Base-by-base conservation (phyloP, 2,797 vertebrate species). In the Leucoraja ocellata region DNA sequence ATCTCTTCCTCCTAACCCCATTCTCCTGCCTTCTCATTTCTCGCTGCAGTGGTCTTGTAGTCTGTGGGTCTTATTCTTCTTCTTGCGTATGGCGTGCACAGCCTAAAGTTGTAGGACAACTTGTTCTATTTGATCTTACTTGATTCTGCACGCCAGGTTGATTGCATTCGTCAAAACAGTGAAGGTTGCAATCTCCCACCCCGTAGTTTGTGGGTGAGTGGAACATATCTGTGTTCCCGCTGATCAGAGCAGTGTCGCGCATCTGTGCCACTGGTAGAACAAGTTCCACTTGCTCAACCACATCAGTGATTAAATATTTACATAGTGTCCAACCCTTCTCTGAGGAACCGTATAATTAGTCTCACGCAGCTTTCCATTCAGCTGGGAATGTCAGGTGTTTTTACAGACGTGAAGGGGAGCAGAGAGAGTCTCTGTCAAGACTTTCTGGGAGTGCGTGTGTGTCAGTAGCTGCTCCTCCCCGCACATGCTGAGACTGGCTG, bases 231-330 rank as follows among this genome's bases (percentile, higher is more conserved):
- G 8, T 74, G 23, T 16, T 54, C 71, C 90, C 32, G 73, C 65
- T 92, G 71, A 92, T 58, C 71, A 54, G 68, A 92, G 36, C n/a
- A 39, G 8, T n/a, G 8, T 18, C 54, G 73, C 11, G 8, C 76
- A 13, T 92, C 39, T 76, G n/a, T n/a, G 39, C 39, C 90, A 92
- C 71, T 16, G 73, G 9, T 92, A 28, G 46, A 92, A 92, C 36
- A 28, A 13, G 25, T 46, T 92, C 39, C 25, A 18, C 71, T 91
- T 54, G 65, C 39, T 74, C 71, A 76, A 74, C 90, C 90, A 76
- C 71, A 58, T 74, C 54, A 16, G 71, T 18, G 76, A 76, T 92
- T 92, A 92, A 92, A 92, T 92, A 92, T 92, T 92, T 74, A 92
- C 76, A 76, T 76, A 14, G 90, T 92, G 54, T 92, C 71, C 46